phyloP scores from a whole-genome alignment of 1,140 invertebrate genomes.

The Caenorhabditis inopinata region DNA sequence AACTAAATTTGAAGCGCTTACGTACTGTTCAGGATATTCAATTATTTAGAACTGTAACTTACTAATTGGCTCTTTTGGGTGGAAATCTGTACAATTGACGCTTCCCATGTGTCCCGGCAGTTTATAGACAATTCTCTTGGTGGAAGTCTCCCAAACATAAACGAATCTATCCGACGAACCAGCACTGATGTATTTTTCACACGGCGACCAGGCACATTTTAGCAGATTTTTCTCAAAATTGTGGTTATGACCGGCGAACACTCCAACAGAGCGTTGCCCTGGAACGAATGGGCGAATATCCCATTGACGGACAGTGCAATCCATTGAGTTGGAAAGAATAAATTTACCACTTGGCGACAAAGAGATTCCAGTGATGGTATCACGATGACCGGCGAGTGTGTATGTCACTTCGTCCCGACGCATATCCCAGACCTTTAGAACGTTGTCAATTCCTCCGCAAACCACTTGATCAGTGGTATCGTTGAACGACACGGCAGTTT shows the following conservation, averaged over 20 bases:
- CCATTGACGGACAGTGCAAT: conserved; percentile 80
- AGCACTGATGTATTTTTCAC: conserved; percentile 79
- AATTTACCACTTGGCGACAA: conserved; percentile 91
- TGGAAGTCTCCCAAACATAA: conserved; percentile 84
- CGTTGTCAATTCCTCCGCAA: conserved; percentile 93
- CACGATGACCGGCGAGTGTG: conserved; percentile 82
- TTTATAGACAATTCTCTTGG: conserved; percentile 86
- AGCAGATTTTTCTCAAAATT: conserved; percentile 96
- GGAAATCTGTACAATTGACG: conserved; percentile 94
- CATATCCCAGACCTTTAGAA: conserved; percentile 95
- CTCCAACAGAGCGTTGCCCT: conserved; percentile 86
- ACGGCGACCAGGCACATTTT: conserved; percentile 82
- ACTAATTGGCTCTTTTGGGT: conserved; percentile 88
- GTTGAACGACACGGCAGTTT: conserved; percentile 87
- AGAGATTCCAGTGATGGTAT: conserved; percentile 88
- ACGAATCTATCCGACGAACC: conserved; percentile 93
- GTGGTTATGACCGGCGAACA: conserved; percentile 89
- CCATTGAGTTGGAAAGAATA: conserved; percentile 93
- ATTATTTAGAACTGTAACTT: too few relatives aligned
- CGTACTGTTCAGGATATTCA: too few relatives aligned
- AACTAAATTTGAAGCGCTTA: too few relatives aligned
- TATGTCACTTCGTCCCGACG: conserved; percentile 85
- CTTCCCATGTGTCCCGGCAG: conserved; percentile 95
- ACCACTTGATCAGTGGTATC: conserved; percentile 88
- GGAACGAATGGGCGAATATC: conserved; percentile 77